Percentiles rank a stretch among this genome's conserved stretches.
phyloP scores from a whole-genome alignment of 2,888 invertebrate genomes.

The Eristalis tenax region DNA sequence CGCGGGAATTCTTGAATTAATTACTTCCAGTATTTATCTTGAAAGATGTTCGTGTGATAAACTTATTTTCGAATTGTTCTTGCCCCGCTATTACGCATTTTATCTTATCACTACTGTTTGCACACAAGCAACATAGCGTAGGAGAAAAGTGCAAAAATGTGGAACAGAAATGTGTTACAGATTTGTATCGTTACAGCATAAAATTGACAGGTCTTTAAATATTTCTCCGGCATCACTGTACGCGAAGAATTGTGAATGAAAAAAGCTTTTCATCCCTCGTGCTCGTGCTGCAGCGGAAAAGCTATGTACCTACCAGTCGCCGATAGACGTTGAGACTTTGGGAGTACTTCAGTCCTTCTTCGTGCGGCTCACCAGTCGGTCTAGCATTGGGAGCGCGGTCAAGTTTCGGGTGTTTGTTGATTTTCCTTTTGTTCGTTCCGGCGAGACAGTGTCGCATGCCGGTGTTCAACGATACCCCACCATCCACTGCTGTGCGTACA shows the following conservation, averaged over 20 bases:
- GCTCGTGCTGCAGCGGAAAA: conserved; percentile 45
- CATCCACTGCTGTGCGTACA: conserved; percentile 12
- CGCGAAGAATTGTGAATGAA: conserved; percentile 58
- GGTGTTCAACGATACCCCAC: conserved; percentile 40
- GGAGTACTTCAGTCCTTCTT: conserved; percentile 64
- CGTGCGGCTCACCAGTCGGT: conserved; percentile 69
- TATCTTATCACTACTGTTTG: conserved; percentile 25
- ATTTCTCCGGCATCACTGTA: conserved; percentile 51
- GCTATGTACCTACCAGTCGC: conserved; percentile 48
- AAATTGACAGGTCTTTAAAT: background rate
- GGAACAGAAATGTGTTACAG: too few relatives aligned
- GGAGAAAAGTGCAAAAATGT: background rate
- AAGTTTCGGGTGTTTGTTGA: conserved; percentile 10
- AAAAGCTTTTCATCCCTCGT: conserved; percentile 62
- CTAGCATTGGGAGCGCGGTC: conserved; percentile 36
- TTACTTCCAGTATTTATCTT: background rate
- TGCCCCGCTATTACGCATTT: conserved; percentile 9
- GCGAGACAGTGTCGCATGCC: conserved; percentile 38
- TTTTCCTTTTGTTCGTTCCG: background rate
- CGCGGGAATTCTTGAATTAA: conserved; percentile 20
- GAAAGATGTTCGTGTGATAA: conserved; percentile 4
- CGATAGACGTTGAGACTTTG: conserved; percentile 15
- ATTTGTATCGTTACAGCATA: background rate
- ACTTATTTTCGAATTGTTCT: conserved; percentile 13
- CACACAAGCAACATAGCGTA: background rate